Conservation (phyloP, 2,888 invertebrate species). For the Netelia virgata region DNA sequence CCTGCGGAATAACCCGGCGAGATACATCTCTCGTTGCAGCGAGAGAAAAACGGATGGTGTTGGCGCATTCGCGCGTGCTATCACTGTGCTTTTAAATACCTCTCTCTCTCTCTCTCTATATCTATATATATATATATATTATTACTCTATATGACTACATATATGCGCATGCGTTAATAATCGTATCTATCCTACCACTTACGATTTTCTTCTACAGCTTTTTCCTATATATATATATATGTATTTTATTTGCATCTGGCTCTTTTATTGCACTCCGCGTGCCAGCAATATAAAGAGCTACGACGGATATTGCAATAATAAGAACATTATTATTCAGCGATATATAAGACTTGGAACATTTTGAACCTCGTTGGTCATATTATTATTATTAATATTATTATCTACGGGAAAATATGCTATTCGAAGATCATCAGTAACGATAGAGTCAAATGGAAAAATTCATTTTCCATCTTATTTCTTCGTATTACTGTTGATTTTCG, state of each 20-base stretch:
- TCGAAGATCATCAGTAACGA: not conserved
- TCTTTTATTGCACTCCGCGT: slow-evolving; percentile 45
- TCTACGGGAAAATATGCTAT: too few relatives aligned
- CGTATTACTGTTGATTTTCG: not conserved
- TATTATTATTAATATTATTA: not conserved
- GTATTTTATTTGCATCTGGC: slow-evolving; percentile 33
- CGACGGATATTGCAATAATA: slow-evolving; percentile 50
- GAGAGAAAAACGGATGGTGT: slow-evolving; percentile 38
- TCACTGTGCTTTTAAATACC: not conserved
- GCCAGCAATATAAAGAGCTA: slow-evolving; percentile 36
- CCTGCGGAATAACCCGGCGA: slow-evolving; percentile 71
- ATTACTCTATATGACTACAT: not conserved
- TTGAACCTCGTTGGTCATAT: slow-evolving; percentile 6
- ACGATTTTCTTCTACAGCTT: slow-evolving; percentile 16
- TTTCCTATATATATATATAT: not conserved
- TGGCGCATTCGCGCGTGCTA: slow-evolving; percentile 33
- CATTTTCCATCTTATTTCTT: not conserved
- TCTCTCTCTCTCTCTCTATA: too few relatives aligned
- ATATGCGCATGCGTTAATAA: not conserved
- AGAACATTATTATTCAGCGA: slow-evolving; percentile 32
- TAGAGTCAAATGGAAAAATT: not conserved
- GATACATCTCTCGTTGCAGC: slow-evolving; percentile 54
- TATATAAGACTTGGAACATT: slow-evolving; percentile 26
- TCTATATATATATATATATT: not conserved
- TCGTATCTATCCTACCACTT: slow-evolving; percentile 15